Conservation (phyloP, 2,113 vertebrate genomes). For the Oncorhynchus clarkii region DNA sequence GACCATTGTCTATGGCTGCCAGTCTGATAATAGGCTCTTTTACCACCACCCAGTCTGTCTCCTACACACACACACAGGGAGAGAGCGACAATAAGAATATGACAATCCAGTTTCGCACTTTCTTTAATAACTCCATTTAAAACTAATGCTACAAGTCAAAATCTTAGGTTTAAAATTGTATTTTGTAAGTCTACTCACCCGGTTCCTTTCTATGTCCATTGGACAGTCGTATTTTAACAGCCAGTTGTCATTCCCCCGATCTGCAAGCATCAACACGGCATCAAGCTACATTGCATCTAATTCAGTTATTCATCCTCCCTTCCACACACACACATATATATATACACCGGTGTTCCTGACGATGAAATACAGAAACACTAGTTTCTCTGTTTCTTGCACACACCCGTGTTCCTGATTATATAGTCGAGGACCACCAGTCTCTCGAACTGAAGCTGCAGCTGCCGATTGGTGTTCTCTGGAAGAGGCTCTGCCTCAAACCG, state of each 20-base stretch:
- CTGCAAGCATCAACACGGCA: slow-evolving; percentile 64
- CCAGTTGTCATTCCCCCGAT: slow-evolving; percentile 88
- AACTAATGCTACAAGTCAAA: no score
- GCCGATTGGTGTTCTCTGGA: slow-evolving; percentile 92
- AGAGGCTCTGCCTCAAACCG: slow-evolving; percentile 91
- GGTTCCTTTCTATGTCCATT: slow-evolving; percentile 73
- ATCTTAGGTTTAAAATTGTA: no score
- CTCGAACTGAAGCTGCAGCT: slow-evolving; percentile 94
- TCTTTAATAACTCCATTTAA: no score
- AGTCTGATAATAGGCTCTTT: slow-evolving; percentile 83
- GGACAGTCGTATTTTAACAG: slow-evolving; percentile 86
- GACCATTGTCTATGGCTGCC: slow-evolving; percentile 85
- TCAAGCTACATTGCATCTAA: no score
- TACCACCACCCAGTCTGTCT: slow-evolving; percentile 15
- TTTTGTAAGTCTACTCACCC: slow-evolving; percentile 66
- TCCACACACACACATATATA: slow-evolving; percentile 30
- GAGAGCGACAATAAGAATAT: not conserved
- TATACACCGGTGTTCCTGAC: not conserved
- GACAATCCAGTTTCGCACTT: no score
- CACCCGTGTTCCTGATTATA: slow-evolving; percentile 98
- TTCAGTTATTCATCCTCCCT: not conserved
- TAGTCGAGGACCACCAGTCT: slow-evolving; percentile 95
- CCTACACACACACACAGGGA: not conserved
- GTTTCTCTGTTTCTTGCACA: not conserved
- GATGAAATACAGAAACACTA: no score